Evolutionary conservation across 2,888 invertebrate species (phyloP), one percentile per base, ranked within the genome.

Genomic region (Metacarcinus magister): DNA sequence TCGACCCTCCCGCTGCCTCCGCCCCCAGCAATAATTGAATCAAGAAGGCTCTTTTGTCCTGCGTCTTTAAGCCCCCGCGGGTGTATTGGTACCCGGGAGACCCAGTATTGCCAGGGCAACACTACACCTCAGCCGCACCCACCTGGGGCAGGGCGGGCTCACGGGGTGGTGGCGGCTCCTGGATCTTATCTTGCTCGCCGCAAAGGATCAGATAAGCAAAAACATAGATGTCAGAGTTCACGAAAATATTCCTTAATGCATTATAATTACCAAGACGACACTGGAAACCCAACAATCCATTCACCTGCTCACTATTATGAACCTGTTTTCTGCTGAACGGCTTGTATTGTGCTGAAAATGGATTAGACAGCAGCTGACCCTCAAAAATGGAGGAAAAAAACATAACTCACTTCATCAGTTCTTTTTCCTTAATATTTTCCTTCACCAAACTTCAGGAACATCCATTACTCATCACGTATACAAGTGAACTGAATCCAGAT

Each of bases 41-140:
- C 82, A 82, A 82, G 82, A 82, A 82, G 82, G 82, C 82, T 32
- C 82, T 82, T 82, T 82, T 82, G 82, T 82, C 82, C 82, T 82
- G 82, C 82, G 82, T 82, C 82, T 82, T 82, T 82, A 82, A 82
- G 82, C 82, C 82, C 82, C 23, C 82, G 32, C 82, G 82, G 82
- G 82, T 82, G 82, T 82, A 28, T 82, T 32, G 82, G 82, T 82
- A 82, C 32, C 82, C 82, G 82, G 28, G 82, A 82, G 82, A 82
- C 82, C 82, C 82, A 82, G 82, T 32, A 32, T 32, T 82, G 82
- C 82, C 82, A 32, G 13, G 32, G 82, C 82, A 32, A 82, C 82
- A 32, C 82, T 32, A 82, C 32, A 82, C 32, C 82, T 23, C 32
- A 23, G 82, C 82, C 82, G 82, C 82, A 82, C 82, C 82, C 82